Evolutionary conservation across 2,113 vertebrate genomes (phyloP), one percentile per base, ranked within the genome.

Genomic region (Rhipidura dahli): DNA sequence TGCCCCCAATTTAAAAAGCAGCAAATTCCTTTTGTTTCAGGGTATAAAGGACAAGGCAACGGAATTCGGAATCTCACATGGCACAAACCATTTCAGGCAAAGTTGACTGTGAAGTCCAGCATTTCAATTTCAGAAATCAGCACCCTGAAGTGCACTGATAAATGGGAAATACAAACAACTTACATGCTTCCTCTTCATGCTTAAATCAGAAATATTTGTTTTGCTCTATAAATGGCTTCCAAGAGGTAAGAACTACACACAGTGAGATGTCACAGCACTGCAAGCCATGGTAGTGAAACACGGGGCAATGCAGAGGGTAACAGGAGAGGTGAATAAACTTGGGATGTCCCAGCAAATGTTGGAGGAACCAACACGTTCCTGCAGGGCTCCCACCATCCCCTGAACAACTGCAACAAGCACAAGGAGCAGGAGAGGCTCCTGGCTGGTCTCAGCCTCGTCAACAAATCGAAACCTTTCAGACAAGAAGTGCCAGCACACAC

Each of bases 1-100:
- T 81, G 95, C 80, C 94, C 97, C 83, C 92, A 88, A 90, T 97
- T 97, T 98, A 94, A 94, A 98, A 94, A 94, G 63, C 79, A 96
- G 85, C 82, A 95, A 95, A 96, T 88, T 97, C 94, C 90, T 92
- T 93, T 97, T 92, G 78, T 97, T 95, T 97, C 93, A 95, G 66
- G 3, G 22, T 15, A 91, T 68, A 92, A 96, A 94, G 94, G 83
- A 96, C 60, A 80, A 21, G 68, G 89, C 75, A 91, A 84, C 3
- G 21, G 92, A 94, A 96, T 76, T 66, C 50, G 40, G 50, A 94
- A 93, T 89, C 91, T 91, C 78, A 84, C 15, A 79, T 9, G 45
- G 92, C 94, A 95, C 90, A 96, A 94, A 89, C 63, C 57, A 95
- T 76, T 76, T 69, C 94, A 80, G 94, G 64, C 84, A 84, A 97